Evolutionary conservation across 1,140 invertebrate species (phyloP).

Genomic region (Popillia japonica): DNA sequence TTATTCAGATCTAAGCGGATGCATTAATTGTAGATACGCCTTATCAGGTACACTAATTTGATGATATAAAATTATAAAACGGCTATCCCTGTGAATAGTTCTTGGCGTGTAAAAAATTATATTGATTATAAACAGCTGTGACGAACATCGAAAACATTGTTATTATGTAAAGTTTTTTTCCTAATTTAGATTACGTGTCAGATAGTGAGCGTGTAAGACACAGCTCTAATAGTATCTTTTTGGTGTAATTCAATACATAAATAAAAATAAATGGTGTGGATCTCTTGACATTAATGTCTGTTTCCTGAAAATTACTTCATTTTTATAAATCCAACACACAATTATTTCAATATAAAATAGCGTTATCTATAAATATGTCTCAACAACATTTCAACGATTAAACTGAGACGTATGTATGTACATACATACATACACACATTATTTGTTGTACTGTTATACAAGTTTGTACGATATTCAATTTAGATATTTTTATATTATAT

Average conservation of each 20-base stretch:
- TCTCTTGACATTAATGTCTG: neutral
- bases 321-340: neutral
- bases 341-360: too few species aligned
- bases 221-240: neutral
- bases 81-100: neutral
- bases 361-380: too few species aligned
- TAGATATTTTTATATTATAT: too few species aligned
- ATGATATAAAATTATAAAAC: constrained; percentile 1
- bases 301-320: constrained; percentile 2
- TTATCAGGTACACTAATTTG: constrained; percentile 11
- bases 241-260: neutral
- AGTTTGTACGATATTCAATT: too few species aligned
- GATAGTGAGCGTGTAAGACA: neutral
- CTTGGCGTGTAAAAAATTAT: neutral
- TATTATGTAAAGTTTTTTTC: constrained; percentile 7
- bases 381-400: too few species aligned
- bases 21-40: neutral
- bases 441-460: too few species aligned
- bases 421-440: too few species aligned
- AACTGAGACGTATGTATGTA: too few species aligned
- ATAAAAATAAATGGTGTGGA: neutral
- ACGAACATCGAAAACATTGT: constrained; percentile 3
- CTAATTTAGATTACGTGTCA: neutral
- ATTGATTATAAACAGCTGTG: neutral
- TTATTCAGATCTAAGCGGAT: neutral